Percentiles rank a stretch among this genome's conserved stretches.
These are phyloP conservation scores for Chrysoperla carnea DNA, from an alignment of 1,140 invertebrate species.

Conservation along the genomic window DNA sequence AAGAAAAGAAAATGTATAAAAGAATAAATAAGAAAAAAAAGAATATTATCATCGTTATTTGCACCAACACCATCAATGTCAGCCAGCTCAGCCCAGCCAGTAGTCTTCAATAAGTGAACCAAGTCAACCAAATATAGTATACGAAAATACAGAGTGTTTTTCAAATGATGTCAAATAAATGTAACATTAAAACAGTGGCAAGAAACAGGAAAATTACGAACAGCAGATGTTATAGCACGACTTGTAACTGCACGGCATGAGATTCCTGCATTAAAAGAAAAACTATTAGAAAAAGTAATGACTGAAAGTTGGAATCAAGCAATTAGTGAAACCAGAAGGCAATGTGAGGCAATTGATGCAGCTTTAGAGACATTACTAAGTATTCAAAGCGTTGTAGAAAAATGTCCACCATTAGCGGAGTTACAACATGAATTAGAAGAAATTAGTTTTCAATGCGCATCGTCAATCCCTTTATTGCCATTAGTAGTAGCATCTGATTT, in stretches of 20 bases:
- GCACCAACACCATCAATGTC: no score
- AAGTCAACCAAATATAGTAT: no score
- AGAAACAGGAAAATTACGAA: slow-evolving; percentile 16
- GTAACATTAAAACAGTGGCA: slow-evolving; percentile 17
- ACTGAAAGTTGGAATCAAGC: slow-evolving; percentile 23
- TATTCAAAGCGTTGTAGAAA: slow-evolving; percentile 22
- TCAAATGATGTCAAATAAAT: slow-evolving; percentile 11
- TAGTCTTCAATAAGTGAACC: no score
- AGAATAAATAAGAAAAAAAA: no score
- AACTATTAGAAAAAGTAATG: slow-evolving; percentile 19
- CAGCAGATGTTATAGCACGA: slow-evolving; percentile 15
- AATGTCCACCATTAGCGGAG: slow-evolving; percentile 21
- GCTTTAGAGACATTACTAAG: slow-evolving; percentile 25
- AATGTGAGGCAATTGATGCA: slow-evolving; percentile 26
- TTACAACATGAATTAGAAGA: slow-evolving; percentile 25
- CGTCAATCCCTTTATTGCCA: slow-evolving; percentile 16
- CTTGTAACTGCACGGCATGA: slow-evolving; percentile 18
- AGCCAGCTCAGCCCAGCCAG: no score
- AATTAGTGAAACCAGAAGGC: slow-evolving; percentile 22
- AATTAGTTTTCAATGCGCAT: slow-evolving; percentile 22
- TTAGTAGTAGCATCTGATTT: slow-evolving; percentile 17
- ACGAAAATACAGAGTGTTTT: no score
- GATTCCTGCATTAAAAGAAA: slow-evolving; percentile 17
- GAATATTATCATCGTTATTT: no score
- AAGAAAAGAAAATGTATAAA: no score